Base-by-base conservation (phyloP, 2,797 vertebrate species). In the Myotis planiceps region DNA sequence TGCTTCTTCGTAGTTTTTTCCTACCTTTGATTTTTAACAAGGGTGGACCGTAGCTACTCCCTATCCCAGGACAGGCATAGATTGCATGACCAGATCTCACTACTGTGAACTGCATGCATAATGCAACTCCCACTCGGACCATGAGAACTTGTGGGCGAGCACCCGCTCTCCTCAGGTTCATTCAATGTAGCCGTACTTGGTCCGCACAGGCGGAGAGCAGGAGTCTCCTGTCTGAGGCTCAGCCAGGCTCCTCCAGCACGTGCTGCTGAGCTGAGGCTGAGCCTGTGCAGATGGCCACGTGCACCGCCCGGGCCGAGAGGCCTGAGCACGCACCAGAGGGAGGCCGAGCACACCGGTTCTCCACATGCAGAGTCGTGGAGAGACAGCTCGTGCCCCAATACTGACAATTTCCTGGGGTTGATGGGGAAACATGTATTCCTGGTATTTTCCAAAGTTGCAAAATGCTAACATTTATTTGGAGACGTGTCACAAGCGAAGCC, bases 401-500 rank as follows among this genome's bases (percentile, higher is more conserved):
- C 47, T 91, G 42, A 94, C 25, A 76, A 66, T 88, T 72, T 78
- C 42, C 72, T 85, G 85, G 37, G 19, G 39, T 92, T 94, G 81
- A 87, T 68, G 34, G 85, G 94, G 72, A 96, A 93, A 53, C 75
- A 15, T 74, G 13, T 60, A 95, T 76, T 81, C 65, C 81, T 90
- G 66, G 55, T 87, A 60, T 91, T 94, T 96, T 92, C 78, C 91
- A 86, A 74, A 76, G 86, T 89, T 96, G 27, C 75, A 96, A 92
- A 93, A 65, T 16, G 18, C 47, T 92, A 79, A 90, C 42, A 75
- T 93, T 79, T 96, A 72, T 80, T 92, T 95, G 93, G 85, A 82
- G 42, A 93, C 0, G 2, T 84, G 79, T 95, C 55, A 85, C n/a
- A 95, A 93, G 32, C 45, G 63, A 94, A 97, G 60, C 69, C 29